These are phyloP conservation scores for Piaya cayana DNA, from an alignment of 2,113 vertebrate species.

Conservation along the genomic window DNA sequence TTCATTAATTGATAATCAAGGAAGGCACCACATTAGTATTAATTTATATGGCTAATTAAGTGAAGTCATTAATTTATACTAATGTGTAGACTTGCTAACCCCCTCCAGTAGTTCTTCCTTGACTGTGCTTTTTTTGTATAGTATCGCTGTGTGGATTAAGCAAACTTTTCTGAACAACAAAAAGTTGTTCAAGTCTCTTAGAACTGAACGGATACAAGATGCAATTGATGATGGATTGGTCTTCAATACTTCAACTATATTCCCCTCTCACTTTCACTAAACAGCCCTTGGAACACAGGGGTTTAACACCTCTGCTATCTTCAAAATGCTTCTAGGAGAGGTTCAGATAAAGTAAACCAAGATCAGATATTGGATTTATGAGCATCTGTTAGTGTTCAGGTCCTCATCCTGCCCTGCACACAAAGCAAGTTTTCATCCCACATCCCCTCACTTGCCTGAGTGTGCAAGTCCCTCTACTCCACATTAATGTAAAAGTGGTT, in stretches of 20 bases:
- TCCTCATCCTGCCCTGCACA: background rate
- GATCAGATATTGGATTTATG: background rate
- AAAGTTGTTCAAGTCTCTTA: background rate
- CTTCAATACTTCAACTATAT: background rate
- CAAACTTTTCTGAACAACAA: background rate
- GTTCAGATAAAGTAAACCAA: background rate
- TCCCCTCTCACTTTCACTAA: background rate
- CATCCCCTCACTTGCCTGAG: background rate
- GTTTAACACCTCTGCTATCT: background rate
- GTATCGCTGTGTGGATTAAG: background rate
- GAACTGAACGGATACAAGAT: background rate
- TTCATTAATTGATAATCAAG: slow-evolving; percentile 74
- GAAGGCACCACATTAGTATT: slow-evolving; percentile 65
- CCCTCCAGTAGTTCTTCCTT: background rate
- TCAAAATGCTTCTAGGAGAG: background rate
- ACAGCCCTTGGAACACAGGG: background rate
- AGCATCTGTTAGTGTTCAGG: background rate
- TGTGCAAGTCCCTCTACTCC: background rate
- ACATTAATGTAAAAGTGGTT: too few species aligned
- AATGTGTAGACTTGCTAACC: background rate
- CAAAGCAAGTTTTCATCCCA: background rate
- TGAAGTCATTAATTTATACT: slow-evolving; percentile 24
- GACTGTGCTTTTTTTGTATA: background rate
- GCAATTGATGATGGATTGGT: too few species aligned
- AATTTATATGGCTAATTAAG: slow-evolving; percentile 73